Conservation (phyloP, 23 tunicate genomes). For the Aplidium turbinatum region DNA sequence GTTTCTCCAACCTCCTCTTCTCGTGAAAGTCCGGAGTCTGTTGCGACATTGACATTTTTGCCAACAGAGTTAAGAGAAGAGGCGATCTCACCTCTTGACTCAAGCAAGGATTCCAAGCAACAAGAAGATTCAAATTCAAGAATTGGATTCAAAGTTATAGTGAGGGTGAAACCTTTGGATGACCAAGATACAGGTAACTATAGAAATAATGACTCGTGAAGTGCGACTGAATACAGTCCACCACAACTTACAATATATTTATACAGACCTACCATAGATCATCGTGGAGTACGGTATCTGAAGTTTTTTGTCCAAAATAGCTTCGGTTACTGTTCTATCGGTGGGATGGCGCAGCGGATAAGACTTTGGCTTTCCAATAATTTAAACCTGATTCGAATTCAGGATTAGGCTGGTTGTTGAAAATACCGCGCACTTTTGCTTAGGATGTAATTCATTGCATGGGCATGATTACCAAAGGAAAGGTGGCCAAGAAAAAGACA, state of each 20-base stretch:
- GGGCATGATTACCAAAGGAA: too few species aligned
- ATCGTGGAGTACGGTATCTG: too few species aligned
- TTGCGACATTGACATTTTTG: not conserved
- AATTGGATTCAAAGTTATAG: conserved; percentile 59
- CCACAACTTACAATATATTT: not conserved
- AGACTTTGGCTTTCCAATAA: not conserved
- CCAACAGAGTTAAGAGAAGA: conserved; percentile 8
- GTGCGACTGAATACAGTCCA: not conserved
- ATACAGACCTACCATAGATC: too few species aligned
- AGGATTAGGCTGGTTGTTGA: too few species aligned
- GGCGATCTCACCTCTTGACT: not conserved
- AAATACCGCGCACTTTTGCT: too few species aligned
- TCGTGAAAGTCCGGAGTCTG: not conserved
- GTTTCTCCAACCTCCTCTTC: not conserved
- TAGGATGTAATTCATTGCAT: too few species aligned
- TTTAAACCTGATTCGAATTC: not conserved
- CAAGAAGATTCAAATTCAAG: not conserved
- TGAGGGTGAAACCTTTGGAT: conserved; percentile 78
- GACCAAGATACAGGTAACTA: conserved; percentile 68
- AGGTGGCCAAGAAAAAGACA: too few species aligned
- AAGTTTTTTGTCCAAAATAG: too few species aligned
- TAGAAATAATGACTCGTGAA: not conserved
- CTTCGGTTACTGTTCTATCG: too few species aligned
- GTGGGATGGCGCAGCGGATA: too few species aligned
- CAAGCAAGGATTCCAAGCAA: not conserved